These are phyloP conservation scores for Choristoneura fumiferana DNA, from an alignment of 1,140 invertebrate species.

Conservation along the genomic window DNA sequence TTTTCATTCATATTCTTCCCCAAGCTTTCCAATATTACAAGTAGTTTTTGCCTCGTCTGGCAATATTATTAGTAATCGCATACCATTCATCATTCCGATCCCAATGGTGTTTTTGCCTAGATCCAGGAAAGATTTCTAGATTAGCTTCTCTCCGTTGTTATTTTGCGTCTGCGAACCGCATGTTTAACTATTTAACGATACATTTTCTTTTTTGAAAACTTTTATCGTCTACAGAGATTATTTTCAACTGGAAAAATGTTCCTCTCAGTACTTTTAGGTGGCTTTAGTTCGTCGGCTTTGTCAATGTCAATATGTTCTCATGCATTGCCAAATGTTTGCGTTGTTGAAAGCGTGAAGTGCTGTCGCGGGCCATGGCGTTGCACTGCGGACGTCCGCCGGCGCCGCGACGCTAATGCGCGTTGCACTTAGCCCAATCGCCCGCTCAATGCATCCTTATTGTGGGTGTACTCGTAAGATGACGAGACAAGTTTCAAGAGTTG, in stretches of 20 bases:
- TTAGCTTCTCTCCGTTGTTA: not conserved
- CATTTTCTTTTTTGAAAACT: too few relatives aligned
- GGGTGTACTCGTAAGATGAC: too few relatives aligned
- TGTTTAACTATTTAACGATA: too few relatives aligned
- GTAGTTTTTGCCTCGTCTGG: constrained; percentile 26
- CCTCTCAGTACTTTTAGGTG: too few relatives aligned
- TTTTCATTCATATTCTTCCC: constrained; percentile 60
- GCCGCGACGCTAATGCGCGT: constrained; percentile 58
- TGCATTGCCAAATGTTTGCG: constrained; percentile 46
- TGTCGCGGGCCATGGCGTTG: constrained; percentile 31
- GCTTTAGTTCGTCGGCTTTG: too few relatives aligned
- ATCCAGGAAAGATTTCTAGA: not conserved
- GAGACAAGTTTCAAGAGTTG: too few relatives aligned
- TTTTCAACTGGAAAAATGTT: too few relatives aligned
- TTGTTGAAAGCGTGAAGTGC: constrained; percentile 46
- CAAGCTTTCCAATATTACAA: constrained; percentile 46
- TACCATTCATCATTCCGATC: constrained; percentile 17
- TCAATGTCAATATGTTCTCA: constrained; percentile 1
- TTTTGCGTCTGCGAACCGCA: too few relatives aligned
- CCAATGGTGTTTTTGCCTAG: not conserved
- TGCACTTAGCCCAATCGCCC: constrained; percentile 60
- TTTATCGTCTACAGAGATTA: too few relatives aligned
- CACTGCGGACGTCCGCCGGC: constrained; percentile 58
- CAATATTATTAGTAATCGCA: constrained; percentile 18
- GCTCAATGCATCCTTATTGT: constrained; percentile 15